Base-by-base conservation (phyloP, 2,797 vertebrate genomes). In the Scyliorhinus canicula region DNA sequence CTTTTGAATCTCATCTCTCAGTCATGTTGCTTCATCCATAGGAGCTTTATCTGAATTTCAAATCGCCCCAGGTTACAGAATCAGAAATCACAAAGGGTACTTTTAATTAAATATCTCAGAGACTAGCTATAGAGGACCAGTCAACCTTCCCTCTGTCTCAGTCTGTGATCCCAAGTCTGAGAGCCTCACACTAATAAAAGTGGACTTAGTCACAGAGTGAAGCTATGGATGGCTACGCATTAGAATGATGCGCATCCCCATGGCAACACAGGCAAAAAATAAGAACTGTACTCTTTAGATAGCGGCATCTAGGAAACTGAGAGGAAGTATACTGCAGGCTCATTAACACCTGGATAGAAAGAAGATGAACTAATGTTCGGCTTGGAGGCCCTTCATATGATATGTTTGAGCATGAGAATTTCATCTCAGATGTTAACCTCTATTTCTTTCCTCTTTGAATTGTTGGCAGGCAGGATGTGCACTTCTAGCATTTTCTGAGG, bases 61-160 rank as follows among this genome's bases (percentile, higher is more conserved):
- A 91, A 91, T 40, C 3, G 26, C 21, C 63, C 60, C 4, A 65
- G 26, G 21, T 91, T 90, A 19, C 55, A 21, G 57, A 24, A 44
- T 91, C 88, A 91, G 57, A 63, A 63, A 65, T n/a, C 35, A 60
- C 86, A 90, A 60, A 21, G 35, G 55, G 14, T 40, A 12, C 19
- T 91, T 65, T 91, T 60, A 91, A 91, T 65, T 65, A 91, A 91
- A 91, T 91, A 65, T 63, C 60, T 91, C 21, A 1, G n/a, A 40
- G 40, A 65, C n/a, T 21, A 55, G 1, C 60, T 63, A 91, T 24
- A 65, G 88, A 65, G 9, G 3, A 91, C n/a, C 57, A 91, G 40
- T 91, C 88, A 91, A 91, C 60, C 60, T 26, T 44, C 60, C 31
- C 60, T 9, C 88, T 63, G 57, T 12, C n/a, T 65, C 57, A 91